Conservation (phyloP, 2,888 invertebrate genomes). For the Leuctra nigra region DNA sequence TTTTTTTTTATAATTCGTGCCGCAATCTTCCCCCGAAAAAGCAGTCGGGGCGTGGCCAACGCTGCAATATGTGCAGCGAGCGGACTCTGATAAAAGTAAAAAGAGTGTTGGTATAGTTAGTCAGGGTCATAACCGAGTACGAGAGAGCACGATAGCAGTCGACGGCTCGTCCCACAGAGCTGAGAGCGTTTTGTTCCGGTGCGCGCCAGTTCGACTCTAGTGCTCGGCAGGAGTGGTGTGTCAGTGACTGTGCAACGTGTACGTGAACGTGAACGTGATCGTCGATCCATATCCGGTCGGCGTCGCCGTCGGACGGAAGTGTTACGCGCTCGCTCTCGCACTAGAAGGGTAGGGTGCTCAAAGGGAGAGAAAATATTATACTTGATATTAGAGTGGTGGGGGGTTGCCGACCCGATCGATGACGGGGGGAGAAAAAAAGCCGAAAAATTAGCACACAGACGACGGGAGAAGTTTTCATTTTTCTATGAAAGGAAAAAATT, state of each 20-base stretch:
- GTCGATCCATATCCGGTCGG: neutral
- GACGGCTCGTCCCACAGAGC: too few relatives aligned
- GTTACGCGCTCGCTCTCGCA: neutral
- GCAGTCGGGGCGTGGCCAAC: constrained; percentile 27
- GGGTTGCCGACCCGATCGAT: constrained; percentile 6
- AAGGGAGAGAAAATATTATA: constrained; percentile 17
- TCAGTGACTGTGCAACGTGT: neutral
- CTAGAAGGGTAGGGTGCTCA: constrained; percentile 11
- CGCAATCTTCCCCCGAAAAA: constrained; percentile 18
- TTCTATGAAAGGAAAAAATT: too few relatives aligned
- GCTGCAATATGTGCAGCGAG: neutral
- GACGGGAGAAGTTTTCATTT: neutral
- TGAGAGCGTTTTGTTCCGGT: neutral
- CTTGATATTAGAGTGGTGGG: too few relatives aligned
- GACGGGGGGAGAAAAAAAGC: neutral
- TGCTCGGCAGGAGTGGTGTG: neutral
- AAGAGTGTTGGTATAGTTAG: neutral
- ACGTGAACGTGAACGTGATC: too few relatives aligned
- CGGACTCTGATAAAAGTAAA: neutral
- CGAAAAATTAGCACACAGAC: neutral
- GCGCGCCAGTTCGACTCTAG: neutral
- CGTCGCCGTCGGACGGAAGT: neutral
- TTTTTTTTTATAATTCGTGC: constrained; percentile 14
- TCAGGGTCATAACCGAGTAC: neutral
- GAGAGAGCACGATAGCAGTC: neutral